These are phyloP conservation scores for Volucella zonaria DNA, from an alignment of 2,888 invertebrate genomes.

Conservation along the genomic window DNA sequence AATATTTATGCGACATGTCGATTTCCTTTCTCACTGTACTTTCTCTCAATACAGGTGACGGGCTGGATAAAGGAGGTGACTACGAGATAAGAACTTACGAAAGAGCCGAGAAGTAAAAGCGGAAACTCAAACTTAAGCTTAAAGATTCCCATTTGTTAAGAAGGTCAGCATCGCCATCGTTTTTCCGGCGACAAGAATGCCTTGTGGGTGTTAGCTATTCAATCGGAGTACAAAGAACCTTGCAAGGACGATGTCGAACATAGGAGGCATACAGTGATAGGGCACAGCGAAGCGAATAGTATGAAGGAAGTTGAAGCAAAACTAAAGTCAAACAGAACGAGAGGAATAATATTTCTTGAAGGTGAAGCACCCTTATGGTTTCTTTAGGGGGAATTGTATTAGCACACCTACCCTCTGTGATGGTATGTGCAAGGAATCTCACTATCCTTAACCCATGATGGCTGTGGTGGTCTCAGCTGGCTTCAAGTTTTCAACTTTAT, in stretches of 20 bases:
- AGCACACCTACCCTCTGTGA: background rate
- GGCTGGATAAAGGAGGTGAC: background rate
- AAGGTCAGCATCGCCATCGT: constrained; percentile 52
- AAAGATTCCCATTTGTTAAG: constrained; percentile 54
- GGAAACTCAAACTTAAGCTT: constrained; percentile 47
- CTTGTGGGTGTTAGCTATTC: constrained; percentile 38
- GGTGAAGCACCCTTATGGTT: constrained; percentile 48
- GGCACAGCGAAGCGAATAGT: too few species aligned
- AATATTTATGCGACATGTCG: constrained; percentile 8
- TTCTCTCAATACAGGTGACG: background rate
- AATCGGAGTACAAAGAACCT: constrained; percentile 25
- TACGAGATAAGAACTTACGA: background rate
- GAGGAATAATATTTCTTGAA: constrained; percentile 46
- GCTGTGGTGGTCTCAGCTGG: background rate
- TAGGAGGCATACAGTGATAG: constrained; percentile 2
- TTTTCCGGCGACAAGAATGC: constrained; percentile 26
- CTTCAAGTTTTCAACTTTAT: constrained; percentile 26
- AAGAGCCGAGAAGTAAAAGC: background rate
- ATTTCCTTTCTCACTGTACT: constrained; percentile 11
- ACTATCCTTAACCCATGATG: constrained; percentile 4
- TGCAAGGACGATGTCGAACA: constrained; percentile 8
- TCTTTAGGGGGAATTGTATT: background rate
- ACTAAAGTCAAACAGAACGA: constrained; percentile 22
- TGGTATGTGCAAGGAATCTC: background rate
- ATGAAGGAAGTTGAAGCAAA: background rate